A percentile compares a stretch with the other conserved stretches of the same genome.
Conservation (phyloP, 1,140 invertebrate species). For the Tachypleus tridentatus region DNA sequence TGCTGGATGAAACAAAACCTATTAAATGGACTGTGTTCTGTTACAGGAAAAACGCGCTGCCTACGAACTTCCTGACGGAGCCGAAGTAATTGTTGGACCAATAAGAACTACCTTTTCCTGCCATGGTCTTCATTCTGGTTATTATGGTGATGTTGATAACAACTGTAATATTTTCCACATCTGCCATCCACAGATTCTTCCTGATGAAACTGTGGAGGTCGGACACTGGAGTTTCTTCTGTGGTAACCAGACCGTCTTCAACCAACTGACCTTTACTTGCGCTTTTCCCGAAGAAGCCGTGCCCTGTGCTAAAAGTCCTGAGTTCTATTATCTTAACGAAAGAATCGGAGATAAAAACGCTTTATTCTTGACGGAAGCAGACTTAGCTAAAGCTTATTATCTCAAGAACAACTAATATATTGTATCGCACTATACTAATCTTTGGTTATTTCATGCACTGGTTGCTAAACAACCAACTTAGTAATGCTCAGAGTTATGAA, state of each 20-base stretch:
- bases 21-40: not conserved
- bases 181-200: slow-evolving; percentile 39
- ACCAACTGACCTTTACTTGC: slow-evolving; percentile 51
- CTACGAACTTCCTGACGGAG: slow-evolving; percentile 25
- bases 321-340: slow-evolving; percentile 26
- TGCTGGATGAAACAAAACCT: too few species aligned
- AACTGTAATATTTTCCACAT: slow-evolving; percentile 34
- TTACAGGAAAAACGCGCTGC: slow-evolving; percentile 14
- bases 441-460: too few species aligned
- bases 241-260: slow-evolving; percentile 69
- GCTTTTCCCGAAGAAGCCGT: slow-evolving; percentile 27
- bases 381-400: too few species aligned
- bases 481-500: too few species aligned
- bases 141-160: slow-evolving; percentile 34
- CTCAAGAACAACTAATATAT: too few species aligned
- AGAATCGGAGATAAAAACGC: slow-evolving; percentile 22
- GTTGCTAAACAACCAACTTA: too few species aligned
- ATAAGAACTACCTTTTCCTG: slow-evolving; percentile 28
- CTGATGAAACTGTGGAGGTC: slow-evolving; percentile 36
- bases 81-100: slow-evolving; percentile 21
- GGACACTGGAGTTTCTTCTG: slow-evolving; percentile 68
- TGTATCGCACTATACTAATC: too few species aligned
- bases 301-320: slow-evolving; percentile 28
- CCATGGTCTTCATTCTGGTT: slow-evolving; percentile 26
- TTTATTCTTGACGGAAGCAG: slow-evolving; percentile 16